Percentiles rank a stretch among this genome's conserved stretches.
These are phyloP conservation scores for Porites lutea DNA, from an alignment of 64 coral and sea anemone species.

Conservation along the genomic window DNA sequence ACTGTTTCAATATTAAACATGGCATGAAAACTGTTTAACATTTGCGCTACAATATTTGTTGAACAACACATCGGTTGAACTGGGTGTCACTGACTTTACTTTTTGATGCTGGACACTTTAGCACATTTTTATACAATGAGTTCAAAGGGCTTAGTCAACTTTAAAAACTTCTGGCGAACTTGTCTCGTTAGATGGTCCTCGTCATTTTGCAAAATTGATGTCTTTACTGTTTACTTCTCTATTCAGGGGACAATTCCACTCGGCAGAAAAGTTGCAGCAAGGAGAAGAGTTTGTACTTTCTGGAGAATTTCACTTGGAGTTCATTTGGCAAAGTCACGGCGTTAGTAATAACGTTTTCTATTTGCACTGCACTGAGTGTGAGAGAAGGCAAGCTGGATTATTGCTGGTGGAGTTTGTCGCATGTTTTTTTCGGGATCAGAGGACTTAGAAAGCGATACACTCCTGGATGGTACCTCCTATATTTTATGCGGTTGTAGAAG, in stretches of 20 bases:
- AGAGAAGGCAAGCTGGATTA: background rate
- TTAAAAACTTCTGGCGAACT: background rate
- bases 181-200: too few species aligned
- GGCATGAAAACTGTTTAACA: too few species aligned
- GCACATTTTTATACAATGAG: too few species aligned
- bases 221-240: too few species aligned
- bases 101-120: too few species aligned
- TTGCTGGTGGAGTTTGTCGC: background rate
- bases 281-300: background rate
- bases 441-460: background rate
- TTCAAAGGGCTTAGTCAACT: too few species aligned
- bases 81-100: too few species aligned
- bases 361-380: background rate
- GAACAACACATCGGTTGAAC: too few species aligned
- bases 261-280: background rate
- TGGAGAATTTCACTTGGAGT: background rate
- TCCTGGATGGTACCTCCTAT: background rate
- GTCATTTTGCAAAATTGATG: background rate
- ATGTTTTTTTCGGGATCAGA: background rate
- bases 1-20: too few species aligned
- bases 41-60: too few species aligned
- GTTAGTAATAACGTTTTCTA: background rate
- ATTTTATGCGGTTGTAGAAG: background rate
- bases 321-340: constrained; percentile 16
- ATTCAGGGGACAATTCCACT: background rate